These are phyloP conservation scores for Eulemur rufifrons DNA, from an alignment of 2,113 vertebrate species.

Conservation along the genomic window DNA sequence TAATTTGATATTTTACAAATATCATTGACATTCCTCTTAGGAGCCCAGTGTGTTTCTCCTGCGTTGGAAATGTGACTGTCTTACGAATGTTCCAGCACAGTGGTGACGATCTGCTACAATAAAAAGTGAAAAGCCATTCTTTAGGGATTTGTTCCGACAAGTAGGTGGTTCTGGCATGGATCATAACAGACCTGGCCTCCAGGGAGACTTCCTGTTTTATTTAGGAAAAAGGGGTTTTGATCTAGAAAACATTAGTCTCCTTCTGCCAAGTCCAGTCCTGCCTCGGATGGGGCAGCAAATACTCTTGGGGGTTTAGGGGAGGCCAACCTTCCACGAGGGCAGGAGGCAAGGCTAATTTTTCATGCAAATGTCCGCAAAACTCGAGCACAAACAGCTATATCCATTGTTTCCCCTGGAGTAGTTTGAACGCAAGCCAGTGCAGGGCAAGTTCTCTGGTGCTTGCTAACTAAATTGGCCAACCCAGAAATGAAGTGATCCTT, in stretches of 20 bases:
- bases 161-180: constrained; percentile 46
- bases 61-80: background rate
- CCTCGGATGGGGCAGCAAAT: background rate
- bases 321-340: background rate
- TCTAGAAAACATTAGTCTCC: background rate
- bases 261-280: background rate
- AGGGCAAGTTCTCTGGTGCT: background rate
- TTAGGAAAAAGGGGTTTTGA: background rate
- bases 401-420: background rate
- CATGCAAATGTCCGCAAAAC: background rate
- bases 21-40: constrained; percentile 59
- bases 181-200: constrained; percentile 51
- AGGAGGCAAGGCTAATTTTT: background rate
- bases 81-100: background rate
- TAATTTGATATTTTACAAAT: background rate
- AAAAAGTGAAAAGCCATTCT: constrained; percentile 19
- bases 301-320: background rate
- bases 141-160: constrained; percentile 50
- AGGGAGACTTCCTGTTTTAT: constrained; percentile 54
- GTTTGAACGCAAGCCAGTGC: background rate
- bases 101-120: background rate
- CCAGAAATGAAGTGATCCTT: background rate
- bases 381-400: background rate
- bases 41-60: background rate
- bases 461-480: background rate